A percentile compares a stretch with the other conserved stretches of the same genome.
phyloP scores from a whole-genome alignment of 2,797 vertebrate species.

The Cichlasoma orientale region DNA sequence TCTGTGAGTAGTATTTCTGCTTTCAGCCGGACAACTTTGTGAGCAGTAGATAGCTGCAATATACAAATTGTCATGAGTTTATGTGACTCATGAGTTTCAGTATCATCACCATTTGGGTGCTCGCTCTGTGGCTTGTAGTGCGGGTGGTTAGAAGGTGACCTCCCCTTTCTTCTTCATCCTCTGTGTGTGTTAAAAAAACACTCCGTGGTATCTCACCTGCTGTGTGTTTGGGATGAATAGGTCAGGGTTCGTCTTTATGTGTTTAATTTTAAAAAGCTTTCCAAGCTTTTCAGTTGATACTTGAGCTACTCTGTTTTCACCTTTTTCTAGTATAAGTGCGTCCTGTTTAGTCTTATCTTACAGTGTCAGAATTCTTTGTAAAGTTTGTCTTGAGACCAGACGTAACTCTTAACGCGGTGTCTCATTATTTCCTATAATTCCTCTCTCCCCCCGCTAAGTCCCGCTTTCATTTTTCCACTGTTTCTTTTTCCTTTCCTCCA shows the following conservation, averaged over 20 bases:
- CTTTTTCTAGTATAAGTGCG: neutral
- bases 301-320: neutral
- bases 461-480: constrained; percentile 51
- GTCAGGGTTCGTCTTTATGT: neutral
- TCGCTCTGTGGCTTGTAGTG: constrained; percentile 5
- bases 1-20: constrained; percentile 20
- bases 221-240: constrained; percentile 17
- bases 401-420: constrained; percentile 15
- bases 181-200: constrained; percentile 66
- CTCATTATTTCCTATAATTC: constrained; percentile 61
- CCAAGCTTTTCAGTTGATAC: neutral
- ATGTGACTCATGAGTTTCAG: constrained; percentile 37
- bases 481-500: constrained; percentile 29
- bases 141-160: constrained; percentile 15
- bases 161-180: constrained; percentile 2
- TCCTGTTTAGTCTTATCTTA: constrained; percentile 24
- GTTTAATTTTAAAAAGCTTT: neutral
- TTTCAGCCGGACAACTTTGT: neutral
- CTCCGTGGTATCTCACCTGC: constrained; percentile 40
- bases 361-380: constrained; percentile 36
- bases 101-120: constrained; percentile 12
- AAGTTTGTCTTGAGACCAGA: constrained; percentile 43
- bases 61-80: constrained; percentile 21
- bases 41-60: constrained; percentile 4
- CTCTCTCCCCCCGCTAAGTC: constrained; percentile 1